Evolutionary conservation across 2,797 vertebrate genomes (phyloP), one percentile per base, ranked within the genome.

Genomic region (Betta splendens): DNA sequence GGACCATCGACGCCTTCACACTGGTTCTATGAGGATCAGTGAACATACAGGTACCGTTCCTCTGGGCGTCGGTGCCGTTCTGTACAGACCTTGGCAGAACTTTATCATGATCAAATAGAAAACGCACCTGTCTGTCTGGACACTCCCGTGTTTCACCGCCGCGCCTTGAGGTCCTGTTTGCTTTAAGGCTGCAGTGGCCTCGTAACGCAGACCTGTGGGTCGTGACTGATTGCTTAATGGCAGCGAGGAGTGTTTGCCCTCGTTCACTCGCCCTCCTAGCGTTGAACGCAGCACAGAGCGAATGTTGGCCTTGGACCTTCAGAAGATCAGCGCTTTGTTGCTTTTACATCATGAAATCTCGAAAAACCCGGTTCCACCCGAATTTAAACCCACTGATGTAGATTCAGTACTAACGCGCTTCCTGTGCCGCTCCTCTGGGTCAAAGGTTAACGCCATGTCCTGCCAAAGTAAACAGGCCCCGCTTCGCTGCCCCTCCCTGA

Each of bases 391-490:
- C n/a, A n/a, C n/a, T n/a, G n/a, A n/a, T n/a, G n/a, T n/a, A n/a
- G n/a, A n/a, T n/a, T n/a, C n/a, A n/a, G n/a, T n/a, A n/a, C n/a
- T n/a, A n/a, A n/a, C n/a, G n/a, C n/a, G n/a, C n/a, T n/a, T 8
- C 37, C 7, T 5, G 7, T 11, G 38, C 75, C 67, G 48, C 75
- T 77, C 79, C 75, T 69, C 46, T 16, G 42, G 64, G 55, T 62
- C 18, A 61, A 65, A 66, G 77, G 68, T 85, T 45, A n/a, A n/a
- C n/a, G n/a, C n/a, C 62, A 68, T 79, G 16, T 49, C 11, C 35
- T 36, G 58, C 51, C 32, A 74, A 55, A 75, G 64, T 38, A 62
- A 84, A 86, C 44, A 71, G n/a, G n/a, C n/a, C n/a, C n/a, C n/a
- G n/a, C n/a, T n/a, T n/a, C n/a, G 8, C 9, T 11, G 52, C 67